Percentiles rank a stretch among this genome's conserved stretches.
Conservation (phyloP, 1,140 invertebrate species). For the Agrypnia vestita region DNA sequence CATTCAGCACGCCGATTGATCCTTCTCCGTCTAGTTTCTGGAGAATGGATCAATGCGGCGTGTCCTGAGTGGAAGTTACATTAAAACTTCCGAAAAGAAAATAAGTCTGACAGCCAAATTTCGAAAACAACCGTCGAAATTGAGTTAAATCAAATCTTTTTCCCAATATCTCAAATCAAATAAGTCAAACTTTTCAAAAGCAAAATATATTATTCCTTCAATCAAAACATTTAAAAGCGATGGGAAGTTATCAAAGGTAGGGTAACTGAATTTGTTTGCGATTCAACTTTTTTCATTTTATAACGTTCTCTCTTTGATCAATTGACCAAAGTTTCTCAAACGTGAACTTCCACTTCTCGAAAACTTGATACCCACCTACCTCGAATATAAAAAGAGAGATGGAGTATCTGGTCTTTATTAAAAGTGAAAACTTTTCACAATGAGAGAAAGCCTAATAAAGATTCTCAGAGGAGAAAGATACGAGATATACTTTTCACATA, state of each 20-base stretch:
- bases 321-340: constrained; percentile 60
- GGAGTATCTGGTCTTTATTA: constrained; percentile 55
- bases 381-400: constrained; percentile 25
- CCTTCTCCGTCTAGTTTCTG: no score
- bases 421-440: constrained; percentile 55
- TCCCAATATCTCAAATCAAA: constrained; percentile 22
- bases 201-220: constrained; percentile 47
- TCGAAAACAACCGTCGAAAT: constrained; percentile 9
- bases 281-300: constrained; percentile 60
- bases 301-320: constrained; percentile 59
- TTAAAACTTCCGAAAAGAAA: no score
- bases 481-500: background rate
- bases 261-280: constrained; percentile 44
- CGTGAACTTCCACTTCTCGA: constrained; percentile 49
- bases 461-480: background rate
- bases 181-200: constrained; percentile 41
- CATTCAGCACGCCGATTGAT: no score
- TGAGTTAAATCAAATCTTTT: constrained; percentile 39
- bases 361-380: background rate
- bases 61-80: no score
- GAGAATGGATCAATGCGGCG: no score
- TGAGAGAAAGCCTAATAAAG: constrained; percentile 32
- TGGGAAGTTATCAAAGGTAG: constrained; percentile 33
- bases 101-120: constrained; percentile 6
- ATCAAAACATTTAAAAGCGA: constrained; percentile 46